Evolutionary conservation across 2,888 invertebrate species (phyloP), one percentile per base, ranked within the genome.

Genomic region (Drosophila paramelanica): DNA sequence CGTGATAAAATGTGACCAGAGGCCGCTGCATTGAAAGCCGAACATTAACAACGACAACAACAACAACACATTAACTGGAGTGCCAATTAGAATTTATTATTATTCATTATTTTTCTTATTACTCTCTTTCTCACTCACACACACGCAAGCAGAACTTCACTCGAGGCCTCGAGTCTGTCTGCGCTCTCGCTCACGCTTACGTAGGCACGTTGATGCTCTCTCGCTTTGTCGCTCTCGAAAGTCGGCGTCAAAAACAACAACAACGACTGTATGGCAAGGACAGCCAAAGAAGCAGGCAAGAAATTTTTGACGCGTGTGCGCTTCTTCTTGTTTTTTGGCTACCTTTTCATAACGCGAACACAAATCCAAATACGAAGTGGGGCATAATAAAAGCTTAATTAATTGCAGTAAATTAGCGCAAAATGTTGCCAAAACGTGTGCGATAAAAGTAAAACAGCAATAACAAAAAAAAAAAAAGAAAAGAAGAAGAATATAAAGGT

Each of bases 41-140:
- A 20, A 46, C 33, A 60, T 33, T 45, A 57, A 33, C 42, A 59
- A 17, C 33, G 20, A 3, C 36, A 47, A 11, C 52, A 56, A 39
- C 49, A 57, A 25, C 43, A 60, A 59, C 13, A 45, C 8, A 14
- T 31, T 42, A 25, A 52, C 42, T 47, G 62, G 67, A 81, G 49
- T 75, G 76, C 73, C 83, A 89, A 83, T 83, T 89, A 87, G 79
- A 83, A 89, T 81, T 84, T 81, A 84, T 84, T 81, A 87, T 89
- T 81, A 89, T 89, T 87, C 81, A 87, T 89, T 81, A 87, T 81
- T 57, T 78, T 69, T 46, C 75, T 65, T 71, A 83, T 80, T 77
- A 65, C 70, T 17, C 66, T 60, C 53, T 49, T 36, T 27, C 46
- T 39, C 53, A 52, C 67, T 45, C 64, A 56, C 51, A 45, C 45